Conservation (phyloP, 2,888 invertebrate genomes). For the Onchidella celtica region DNA sequence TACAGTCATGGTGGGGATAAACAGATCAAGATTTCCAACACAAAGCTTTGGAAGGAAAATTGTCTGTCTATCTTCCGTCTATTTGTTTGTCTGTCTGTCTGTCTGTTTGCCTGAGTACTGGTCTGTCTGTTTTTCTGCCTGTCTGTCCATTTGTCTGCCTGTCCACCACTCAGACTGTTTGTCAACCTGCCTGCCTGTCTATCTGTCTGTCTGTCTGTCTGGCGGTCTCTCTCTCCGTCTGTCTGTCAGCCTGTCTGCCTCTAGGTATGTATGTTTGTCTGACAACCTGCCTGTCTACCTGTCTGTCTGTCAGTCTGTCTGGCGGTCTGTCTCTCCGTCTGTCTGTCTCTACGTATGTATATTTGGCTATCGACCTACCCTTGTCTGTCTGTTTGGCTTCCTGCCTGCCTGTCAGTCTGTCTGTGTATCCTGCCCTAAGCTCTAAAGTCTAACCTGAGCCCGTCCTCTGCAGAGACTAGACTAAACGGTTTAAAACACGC, state of each 20-base stretch:
- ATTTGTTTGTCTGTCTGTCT: neutral
- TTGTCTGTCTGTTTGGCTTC: neutral
- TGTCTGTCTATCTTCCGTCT: too few relatives aligned
- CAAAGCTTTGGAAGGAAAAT: too few relatives aligned
- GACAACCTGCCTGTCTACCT: neutral
- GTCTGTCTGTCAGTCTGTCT: neutral
- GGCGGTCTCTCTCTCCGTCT: neutral
- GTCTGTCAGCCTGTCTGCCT: neutral
- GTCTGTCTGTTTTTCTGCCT: neutral
- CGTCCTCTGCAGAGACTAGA: too few relatives aligned
- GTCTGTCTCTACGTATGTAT: neutral
- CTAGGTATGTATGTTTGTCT: neutral
- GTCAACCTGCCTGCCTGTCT: neutral
- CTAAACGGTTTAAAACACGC: too few relatives aligned
- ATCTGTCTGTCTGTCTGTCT: neutral
- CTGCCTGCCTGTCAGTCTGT: neutral
- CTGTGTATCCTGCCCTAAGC: too few relatives aligned
- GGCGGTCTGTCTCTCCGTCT: slow-evolving; percentile 13
- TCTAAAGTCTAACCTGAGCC: too few relatives aligned
- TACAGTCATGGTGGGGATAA: too few relatives aligned
- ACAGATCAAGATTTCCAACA: too few relatives aligned
- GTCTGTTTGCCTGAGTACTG: neutral
- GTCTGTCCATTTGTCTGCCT: neutral
- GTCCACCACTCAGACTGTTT: neutral
- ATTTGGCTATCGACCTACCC: neutral